Evolutionary conservation across 2,888 invertebrate genomes (phyloP), one percentile per base, ranked within the genome.

Genomic region (Mythimna ferrago): DNA sequence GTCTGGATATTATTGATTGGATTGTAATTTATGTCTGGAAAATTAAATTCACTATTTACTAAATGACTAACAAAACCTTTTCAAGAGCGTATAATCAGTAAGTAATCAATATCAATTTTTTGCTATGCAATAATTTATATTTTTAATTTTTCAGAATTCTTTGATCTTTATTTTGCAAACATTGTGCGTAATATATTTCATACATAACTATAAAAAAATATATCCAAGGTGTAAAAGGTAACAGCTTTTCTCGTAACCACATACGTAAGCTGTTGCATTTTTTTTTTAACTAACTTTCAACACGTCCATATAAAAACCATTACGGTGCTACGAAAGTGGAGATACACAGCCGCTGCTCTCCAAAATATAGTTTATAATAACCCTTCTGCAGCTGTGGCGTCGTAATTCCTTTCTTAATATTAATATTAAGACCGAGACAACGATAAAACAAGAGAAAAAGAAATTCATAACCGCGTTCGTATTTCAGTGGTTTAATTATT

Each of bases 311-410:
- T 65, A 70, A 70, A 74, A 82, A 71, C 66, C 66, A 73, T 82
- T 77, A 79, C 11, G 63, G 67, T 70, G 61, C 63, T 41, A 78
- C 63, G 56, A 75, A 71, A 85, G 68, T 64, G 60, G 71, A 70
- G 35, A 82, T 82, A 70, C 76, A 69, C 78, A 73, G 69, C 41
- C 74, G 83, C 64, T 48, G 61, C 54, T 53, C 67, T 66, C 79
- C 73, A 63, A 80, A 81, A 66, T 56, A 81, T 83, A 81, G 80
- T 81, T 81, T 81, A 83, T 81, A 83, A 81, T 81, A 81, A 81
- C 80, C 80, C 84, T 83, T 80, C 63, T 71, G 74, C 83, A 83
- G 85, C 83, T 83, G 83, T 75, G 80, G 69, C 71, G 41, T 71
- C 72, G 68, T 83, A 85, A 79, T 82, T 76, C 74, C 65, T 69